Evolutionary conservation across 2,797 vertebrate genomes (phyloP), one percentile per base, ranked within the genome.

Genomic region (Cyclopterus lumpus): DNA sequence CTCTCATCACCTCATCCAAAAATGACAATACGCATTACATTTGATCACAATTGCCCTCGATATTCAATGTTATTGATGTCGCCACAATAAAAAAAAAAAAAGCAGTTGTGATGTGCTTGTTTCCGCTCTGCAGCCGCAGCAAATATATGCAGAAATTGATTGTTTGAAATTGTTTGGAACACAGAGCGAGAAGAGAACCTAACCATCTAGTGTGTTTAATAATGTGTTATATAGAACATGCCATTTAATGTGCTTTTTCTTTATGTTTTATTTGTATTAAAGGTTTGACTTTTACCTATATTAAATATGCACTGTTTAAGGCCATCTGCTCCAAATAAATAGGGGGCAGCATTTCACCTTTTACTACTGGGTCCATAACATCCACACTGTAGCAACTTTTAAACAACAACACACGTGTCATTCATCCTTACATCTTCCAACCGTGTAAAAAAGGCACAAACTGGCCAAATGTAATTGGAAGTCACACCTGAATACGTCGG

Each of bases 401-500:
- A 42, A 36, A 61, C 30, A 67, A 71, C 28, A 69, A 57, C 4
- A n/a, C 0, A 6, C 3, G n/a, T 49, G 8, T 48, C 15, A 36
- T 49, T 58, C 15, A 67, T 75, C 5, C 51, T 38, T 66, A 22
- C 11, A 5, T 69, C 40, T 67, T 57, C 57, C n/a, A 61, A 32
- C 44, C 48, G 44, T 1, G 53, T 22, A 67, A 68, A 53, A 82
- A 70, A 81, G 81, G 61, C 54, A 68, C 51, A 80, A 73, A 89
- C 83, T 9, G 36, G 60, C 53, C 58, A 49, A 36, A 78, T 58
- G 79, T 89, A 93, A 91, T 89, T 92, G 89, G 81, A 91, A 89
- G 91, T 93, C 90, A 93, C 90, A 93, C 89, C 91, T 94, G 94
- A 93, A 89, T 89, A 91, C 83, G 20, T 91, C 83, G 60, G 83